Evolutionary conservation across 2,113 vertebrate species (phyloP).

Genomic region (Plectropomus leopardus): DNA sequence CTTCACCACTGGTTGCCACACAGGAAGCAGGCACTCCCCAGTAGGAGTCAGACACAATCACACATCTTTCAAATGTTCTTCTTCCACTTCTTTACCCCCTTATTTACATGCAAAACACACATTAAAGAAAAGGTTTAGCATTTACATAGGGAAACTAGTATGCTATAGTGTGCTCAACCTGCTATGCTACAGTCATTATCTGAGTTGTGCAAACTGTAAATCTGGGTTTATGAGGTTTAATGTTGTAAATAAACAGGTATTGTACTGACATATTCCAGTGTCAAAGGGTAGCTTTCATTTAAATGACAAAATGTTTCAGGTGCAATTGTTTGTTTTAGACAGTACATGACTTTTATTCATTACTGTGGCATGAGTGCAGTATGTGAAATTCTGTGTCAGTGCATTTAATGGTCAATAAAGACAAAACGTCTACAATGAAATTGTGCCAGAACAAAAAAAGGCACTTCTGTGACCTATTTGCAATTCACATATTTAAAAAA

Average conservation of each 20-base stretch:
- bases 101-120: conserved; percentile 8
- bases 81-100: conserved; percentile 43
- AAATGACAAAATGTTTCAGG: conserved; percentile 41
- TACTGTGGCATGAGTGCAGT: conserved; percentile 64
- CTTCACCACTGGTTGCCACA: conserved; percentile 11
- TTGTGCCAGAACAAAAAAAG: conserved; percentile 27
- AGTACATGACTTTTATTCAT: conserved; percentile 73
- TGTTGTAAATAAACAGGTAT: background rate
- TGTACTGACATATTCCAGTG: background rate
- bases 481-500: conserved; percentile 44
- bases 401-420: conserved; percentile 65
- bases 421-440: conserved; percentile 42
- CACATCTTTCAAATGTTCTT: background rate
- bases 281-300: background rate
- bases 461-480: conserved; percentile 41
- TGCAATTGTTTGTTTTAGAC: conserved; percentile 36
- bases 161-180: no score
- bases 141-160: background rate
- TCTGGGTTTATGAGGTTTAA: background rate
- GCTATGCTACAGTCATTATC: background rate
- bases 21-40: conserved; percentile 44
- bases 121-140: background rate
- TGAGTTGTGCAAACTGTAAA: background rate
- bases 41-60: background rate
- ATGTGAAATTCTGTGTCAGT: conserved; percentile 68